Percentiles rank a stretch among this genome's conserved stretches.
phyloP scores from a whole-genome alignment of 2,888 invertebrate species.

The Achlya flavicornis region DNA sequence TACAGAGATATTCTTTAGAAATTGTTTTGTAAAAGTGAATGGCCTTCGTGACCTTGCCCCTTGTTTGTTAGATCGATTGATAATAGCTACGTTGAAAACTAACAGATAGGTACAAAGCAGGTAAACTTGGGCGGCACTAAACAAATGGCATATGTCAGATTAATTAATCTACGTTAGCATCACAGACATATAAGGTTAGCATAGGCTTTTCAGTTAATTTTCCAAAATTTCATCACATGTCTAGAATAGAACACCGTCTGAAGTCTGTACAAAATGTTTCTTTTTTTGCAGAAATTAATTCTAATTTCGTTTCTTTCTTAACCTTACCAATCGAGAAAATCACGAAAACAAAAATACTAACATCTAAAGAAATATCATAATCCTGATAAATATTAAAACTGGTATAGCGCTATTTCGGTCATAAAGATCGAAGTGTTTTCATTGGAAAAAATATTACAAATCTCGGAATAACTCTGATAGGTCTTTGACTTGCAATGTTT shows the following conservation, averaged over 20 bases:
- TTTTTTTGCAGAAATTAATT: too few species aligned
- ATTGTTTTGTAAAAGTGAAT: background rate
- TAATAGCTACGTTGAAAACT: background rate
- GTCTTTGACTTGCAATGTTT: conserved; percentile 37
- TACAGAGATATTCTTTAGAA: background rate
- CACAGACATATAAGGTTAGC: too few species aligned
- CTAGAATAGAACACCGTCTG: too few species aligned
- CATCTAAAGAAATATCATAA: background rate
- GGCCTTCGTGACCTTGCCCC: background rate
- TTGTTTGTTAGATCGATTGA: background rate
- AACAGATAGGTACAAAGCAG: background rate
- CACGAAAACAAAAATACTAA: background rate
- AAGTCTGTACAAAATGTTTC: too few species aligned
- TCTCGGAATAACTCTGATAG: conserved; percentile 18
- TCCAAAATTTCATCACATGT: too few species aligned
- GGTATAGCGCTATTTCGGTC: background rate
- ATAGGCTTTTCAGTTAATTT: too few species aligned
- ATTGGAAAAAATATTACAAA: background rate
- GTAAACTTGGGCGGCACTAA: background rate
- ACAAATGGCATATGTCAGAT: background rate
- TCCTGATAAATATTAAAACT: background rate
- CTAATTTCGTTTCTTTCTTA: too few species aligned
- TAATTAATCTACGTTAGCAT: too few species aligned
- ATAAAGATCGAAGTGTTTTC: background rate
- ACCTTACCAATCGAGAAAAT: too few species aligned